Base-by-base conservation (phyloP, 2,797 vertebrate genomes). In the Schizopygopsis pylzovi region DNA sequence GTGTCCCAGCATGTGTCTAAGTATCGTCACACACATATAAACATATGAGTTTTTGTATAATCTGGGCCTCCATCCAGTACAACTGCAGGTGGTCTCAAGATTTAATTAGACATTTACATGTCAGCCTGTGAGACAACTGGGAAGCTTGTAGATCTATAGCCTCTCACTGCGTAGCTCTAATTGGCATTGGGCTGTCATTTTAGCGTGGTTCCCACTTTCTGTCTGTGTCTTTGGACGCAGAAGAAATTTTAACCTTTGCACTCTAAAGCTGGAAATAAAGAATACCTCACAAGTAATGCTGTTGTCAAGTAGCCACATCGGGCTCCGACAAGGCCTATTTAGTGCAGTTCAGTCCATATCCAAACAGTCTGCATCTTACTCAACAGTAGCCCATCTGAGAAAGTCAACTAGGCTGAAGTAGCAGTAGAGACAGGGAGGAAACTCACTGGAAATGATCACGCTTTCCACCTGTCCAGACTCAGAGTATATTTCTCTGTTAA, bases 31-130 rank as follows among this genome's bases (percentile, higher is more conserved):
- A 85, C 54, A 45, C 49, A 61, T 20, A 83, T 28, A 49, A 59
- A 85, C 71, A 87, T 61, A 76, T 6, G 47, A 71, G 16, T 78
- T 75, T 85, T 87, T 12, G 56, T 78, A 73, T 73, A 76, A 83
- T 49, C 77, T 54, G 71, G 11, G 33, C 61, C 7, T 20, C 10
- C 11, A 33, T 71, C 73, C 86, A 81, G 22, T 52, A 65, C 6
- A 3, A 86, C 71, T n/a, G 39, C 67, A 39, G 85, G 82, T 71
- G 68, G 73, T 78, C 67, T 80, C 45, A 49, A 79, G 6, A 82
- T 82, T 79, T 63, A 86, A 88, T 79, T 86, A 88, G 61, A 85
- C 86, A 83, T 85, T 86, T 85, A 86, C 75, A 82, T 70, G 72
- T 84, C 82, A 86, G 71, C 41, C 43, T 75, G 81, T 81, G 54